Conservation (phyloP, 1,140 invertebrate genomes). For the Lasaia peninsularis region DNA sequence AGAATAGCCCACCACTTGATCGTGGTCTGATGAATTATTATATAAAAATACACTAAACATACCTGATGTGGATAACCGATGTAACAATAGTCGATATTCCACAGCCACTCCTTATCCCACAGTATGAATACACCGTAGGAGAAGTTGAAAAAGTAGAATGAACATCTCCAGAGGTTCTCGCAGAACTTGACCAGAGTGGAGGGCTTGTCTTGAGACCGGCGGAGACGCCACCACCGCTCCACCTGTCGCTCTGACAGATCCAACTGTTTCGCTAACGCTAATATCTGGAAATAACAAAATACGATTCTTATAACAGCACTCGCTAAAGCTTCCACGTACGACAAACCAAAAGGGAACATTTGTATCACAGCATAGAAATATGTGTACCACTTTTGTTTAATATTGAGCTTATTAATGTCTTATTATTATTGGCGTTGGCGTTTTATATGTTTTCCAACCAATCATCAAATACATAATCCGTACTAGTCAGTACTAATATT, state of each 20-base stretch:
- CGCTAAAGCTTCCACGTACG: too few relatives aligned
- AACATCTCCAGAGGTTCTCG: conserved; percentile 93
- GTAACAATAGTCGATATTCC: conserved; percentile 95
- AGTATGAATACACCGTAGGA: conserved; percentile 89
- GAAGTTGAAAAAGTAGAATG: conserved; percentile 92
- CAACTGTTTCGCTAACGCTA: conserved; percentile 89
- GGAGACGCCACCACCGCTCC: conserved; percentile 91
- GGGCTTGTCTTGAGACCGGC: conserved; percentile 90
- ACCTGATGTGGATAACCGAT: conserved; percentile 86
- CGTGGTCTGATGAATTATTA: conserved; percentile 19
- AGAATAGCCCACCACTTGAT: too few relatives aligned
- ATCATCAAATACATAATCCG: too few relatives aligned
- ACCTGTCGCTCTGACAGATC: conserved; percentile 92
- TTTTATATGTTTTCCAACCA: too few relatives aligned
- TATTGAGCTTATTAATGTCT: too few relatives aligned
- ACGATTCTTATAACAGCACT: background rate
- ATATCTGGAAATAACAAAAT: conserved; percentile 76
- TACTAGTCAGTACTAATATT: too few relatives aligned
- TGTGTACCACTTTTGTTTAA: too few relatives aligned
- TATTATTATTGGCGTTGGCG: too few relatives aligned
- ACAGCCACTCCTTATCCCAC: conserved; percentile 96
- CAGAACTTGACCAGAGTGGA: conserved; percentile 94
- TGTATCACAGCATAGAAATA: too few relatives aligned
- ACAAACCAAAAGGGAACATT: background rate
- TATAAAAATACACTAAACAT: conserved; percentile 17